Percentiles rank a stretch among this genome's conserved stretches.
Evolutionary conservation across 2,888 invertebrate species (phyloP).

Genomic region (Drosophila paracracens): DNA sequence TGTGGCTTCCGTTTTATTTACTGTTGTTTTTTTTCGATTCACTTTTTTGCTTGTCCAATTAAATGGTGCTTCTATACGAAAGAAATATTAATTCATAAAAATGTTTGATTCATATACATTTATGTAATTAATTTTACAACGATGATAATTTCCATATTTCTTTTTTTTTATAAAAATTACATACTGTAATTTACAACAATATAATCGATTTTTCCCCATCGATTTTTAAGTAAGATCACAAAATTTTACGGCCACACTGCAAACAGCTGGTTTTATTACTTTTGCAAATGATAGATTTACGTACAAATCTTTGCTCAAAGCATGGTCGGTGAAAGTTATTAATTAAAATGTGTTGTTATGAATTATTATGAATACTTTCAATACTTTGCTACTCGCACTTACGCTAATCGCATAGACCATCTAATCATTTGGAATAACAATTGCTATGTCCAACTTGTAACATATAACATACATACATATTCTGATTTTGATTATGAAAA

Average conservation of each 20-base stretch:
- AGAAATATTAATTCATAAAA: neutral
- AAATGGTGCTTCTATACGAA: neutral
- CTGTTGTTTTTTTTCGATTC: neutral
- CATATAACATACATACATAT: neutral
- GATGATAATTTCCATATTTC: neutral
- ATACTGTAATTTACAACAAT: neutral
- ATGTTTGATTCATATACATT: neutral
- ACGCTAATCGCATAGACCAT: neutral
- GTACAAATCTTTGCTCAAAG: neutral
- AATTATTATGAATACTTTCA: neutral
- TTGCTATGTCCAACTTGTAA: neutral
- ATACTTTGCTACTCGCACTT: neutral
- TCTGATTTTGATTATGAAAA: neutral
- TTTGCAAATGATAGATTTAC: neutral
- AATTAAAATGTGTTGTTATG: neutral
- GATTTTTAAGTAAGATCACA: neutral
- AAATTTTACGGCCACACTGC: neutral
- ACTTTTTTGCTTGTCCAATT: neutral
- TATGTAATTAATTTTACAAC: slow-evolving; percentile 1
- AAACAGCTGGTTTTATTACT: neutral
- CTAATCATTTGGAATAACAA: neutral
- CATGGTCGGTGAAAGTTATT: neutral
- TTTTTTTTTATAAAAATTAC: neutral
- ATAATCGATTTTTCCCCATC: neutral
- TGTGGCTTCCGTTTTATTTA: neutral